phyloP scores from a whole-genome alignment of 2,113 vertebrate genomes.

The Lagopus muta region DNA sequence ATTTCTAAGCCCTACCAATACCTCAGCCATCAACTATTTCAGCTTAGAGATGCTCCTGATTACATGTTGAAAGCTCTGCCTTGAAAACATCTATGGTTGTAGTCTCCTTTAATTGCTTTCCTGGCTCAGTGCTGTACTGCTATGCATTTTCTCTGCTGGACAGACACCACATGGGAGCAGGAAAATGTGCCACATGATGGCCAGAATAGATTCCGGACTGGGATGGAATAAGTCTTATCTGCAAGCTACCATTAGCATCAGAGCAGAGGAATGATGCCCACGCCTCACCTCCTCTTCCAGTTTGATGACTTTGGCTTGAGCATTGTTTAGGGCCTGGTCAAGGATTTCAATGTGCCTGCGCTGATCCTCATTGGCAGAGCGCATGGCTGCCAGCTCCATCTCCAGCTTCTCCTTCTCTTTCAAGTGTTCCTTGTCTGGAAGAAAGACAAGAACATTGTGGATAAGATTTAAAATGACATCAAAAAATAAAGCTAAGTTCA shows the following conservation, averaged over 20 bases:
- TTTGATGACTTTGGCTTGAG: constrained; percentile 85
- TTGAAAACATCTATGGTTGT: neutral
- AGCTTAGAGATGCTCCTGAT: neutral
- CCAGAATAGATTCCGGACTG: neutral
- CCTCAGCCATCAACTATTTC: neutral
- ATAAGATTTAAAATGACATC: neutral
- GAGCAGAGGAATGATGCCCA: neutral
- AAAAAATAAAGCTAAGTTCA: neutral
- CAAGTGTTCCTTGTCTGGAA: constrained; percentile 82
- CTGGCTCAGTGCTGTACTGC: neutral
- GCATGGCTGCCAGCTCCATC: constrained; percentile 80
- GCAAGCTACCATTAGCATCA: neutral
- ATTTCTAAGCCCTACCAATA: neutral
- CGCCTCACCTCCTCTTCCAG: constrained; percentile 86
- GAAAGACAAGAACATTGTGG: constrained; percentile 42
- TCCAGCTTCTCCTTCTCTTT: constrained; percentile 87
- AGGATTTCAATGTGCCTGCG: constrained; percentile 85
- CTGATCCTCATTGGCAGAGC: constrained; percentile 83
- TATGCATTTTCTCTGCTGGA: neutral
- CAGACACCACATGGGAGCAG: neutral
- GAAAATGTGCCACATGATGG: neutral
- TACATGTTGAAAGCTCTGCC: neutral
- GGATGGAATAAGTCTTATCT: neutral
- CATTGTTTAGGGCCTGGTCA: constrained; percentile 85
- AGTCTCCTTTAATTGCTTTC: neutral